These are phyloP conservation scores for Scaptomyza flava DNA, from an alignment of 2,888 invertebrate genomes.

Conservation along the genomic window DNA sequence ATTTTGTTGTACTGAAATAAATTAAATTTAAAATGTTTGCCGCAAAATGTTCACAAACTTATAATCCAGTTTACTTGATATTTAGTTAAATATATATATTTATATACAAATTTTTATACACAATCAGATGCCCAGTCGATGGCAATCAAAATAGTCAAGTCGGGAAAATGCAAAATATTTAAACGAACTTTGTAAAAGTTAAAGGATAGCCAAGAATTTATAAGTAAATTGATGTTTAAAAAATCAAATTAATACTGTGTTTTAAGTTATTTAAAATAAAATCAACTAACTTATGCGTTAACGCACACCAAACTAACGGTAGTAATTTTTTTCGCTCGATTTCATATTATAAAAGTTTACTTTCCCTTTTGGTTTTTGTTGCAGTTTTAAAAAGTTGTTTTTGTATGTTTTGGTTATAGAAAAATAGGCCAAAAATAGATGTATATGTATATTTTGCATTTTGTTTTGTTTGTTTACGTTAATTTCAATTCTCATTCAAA, in stretches of 20 bases:
- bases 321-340: slow-evolving; percentile 22
- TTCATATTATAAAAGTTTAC: slow-evolving; percentile 51
- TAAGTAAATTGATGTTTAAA: background rate
- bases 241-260: slow-evolving; percentile 3
- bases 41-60: slow-evolving; percentile 21
- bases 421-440: slow-evolving; percentile 83
- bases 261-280: slow-evolving; percentile 1
- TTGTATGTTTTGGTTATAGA: slow-evolving; percentile 63
- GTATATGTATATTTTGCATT: slow-evolving; percentile 63
- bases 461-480: slow-evolving; percentile 41
- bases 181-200: slow-evolving; percentile 46
- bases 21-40: slow-evolving; percentile 26
- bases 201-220: slow-evolving; percentile 17
- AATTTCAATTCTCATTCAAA: slow-evolving; percentile 57
- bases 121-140: slow-evolving; percentile 51
- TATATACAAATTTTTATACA: slow-evolving; percentile 74
- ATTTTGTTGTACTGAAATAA: slow-evolving; percentile 41
- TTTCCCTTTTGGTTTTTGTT: slow-evolving; percentile 40
- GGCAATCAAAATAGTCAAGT: slow-evolving; percentile 30
- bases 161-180: slow-evolving; percentile 24
- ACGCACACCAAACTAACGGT: slow-evolving; percentile 43
- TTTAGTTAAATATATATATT: slow-evolving; percentile 40
- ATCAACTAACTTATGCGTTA: slow-evolving; percentile 39
- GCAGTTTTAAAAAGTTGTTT: slow-evolving; percentile 62
- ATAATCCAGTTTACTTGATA: slow-evolving; percentile 30